These are phyloP conservation scores for Prorops nasuta DNA, from an alignment of 1,140 invertebrate genomes.

Conservation along the genomic window DNA sequence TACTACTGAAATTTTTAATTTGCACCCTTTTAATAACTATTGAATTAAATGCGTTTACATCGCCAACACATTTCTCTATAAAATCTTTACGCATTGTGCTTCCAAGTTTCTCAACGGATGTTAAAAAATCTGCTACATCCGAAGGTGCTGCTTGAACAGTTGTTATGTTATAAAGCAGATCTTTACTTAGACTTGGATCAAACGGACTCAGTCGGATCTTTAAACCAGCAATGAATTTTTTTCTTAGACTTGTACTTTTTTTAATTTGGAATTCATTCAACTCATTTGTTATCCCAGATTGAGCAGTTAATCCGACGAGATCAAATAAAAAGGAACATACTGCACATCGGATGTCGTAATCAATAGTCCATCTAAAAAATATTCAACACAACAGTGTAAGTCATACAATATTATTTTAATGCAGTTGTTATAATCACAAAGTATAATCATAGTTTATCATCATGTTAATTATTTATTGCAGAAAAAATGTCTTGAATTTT, in stretches of 20 bases:
- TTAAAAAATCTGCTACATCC: slow-evolving; percentile 23
- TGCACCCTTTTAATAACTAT: slow-evolving; percentile 7
- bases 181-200: slow-evolving; percentile 7
- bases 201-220: slow-evolving; percentile 24
- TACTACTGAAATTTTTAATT: slow-evolving; percentile 7
- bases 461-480: too few species aligned
- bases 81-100: slow-evolving; percentile 12
- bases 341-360: too few species aligned
- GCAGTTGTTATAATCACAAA: too few species aligned
- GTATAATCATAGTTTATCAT: too few species aligned
- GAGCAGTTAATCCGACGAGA: too few species aligned
- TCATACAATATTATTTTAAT: too few species aligned
- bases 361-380: too few species aligned
- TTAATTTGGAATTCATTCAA: slow-evolving; percentile 20
- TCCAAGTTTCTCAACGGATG: slow-evolving; percentile 25
- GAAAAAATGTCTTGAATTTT: slow-evolving; percentile 24
- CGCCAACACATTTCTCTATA: slow-evolving; percentile 17
- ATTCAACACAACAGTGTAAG: too few species aligned
- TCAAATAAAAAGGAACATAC: too few species aligned
- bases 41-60: slow-evolving; percentile 18
- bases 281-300: too few species aligned
- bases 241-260: slow-evolving; percentile 17
- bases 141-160: slow-evolving; percentile 26
- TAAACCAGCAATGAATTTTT: slow-evolving; percentile 19
- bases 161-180: slow-evolving; percentile 26